Evolutionary conservation across 2,113 vertebrate genomes (phyloP).

Genomic region (Eurystomus gularis): DNA sequence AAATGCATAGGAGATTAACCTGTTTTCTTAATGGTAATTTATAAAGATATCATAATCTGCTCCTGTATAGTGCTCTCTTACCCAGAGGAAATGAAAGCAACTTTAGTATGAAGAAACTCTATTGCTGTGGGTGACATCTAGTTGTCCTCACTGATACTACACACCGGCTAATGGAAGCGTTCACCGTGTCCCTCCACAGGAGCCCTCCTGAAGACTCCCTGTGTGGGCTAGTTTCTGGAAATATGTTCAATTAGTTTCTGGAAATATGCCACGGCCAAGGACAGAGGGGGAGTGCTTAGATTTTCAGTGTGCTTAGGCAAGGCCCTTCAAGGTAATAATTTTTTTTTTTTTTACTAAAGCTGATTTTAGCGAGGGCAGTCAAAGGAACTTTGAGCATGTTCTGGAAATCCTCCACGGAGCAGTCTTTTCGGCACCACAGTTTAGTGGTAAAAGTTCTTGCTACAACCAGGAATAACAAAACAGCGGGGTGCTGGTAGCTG

Average conservation of each 20-base stretch:
- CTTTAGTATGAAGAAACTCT: not conserved
- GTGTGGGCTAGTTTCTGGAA: not conserved
- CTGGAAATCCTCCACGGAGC: not conserved
- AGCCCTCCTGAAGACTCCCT: not conserved
- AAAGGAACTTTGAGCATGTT: not conserved
- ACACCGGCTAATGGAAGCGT: not conserved
- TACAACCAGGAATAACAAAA: not conserved
- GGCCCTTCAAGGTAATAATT: not conserved
- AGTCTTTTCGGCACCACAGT: not conserved
- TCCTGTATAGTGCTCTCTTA: not conserved
- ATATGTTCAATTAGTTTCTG: not conserved
- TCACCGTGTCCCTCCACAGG: not conserved
- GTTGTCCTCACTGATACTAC: not conserved
- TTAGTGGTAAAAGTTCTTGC: not conserved
- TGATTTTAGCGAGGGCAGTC: not conserved
- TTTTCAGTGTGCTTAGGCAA: not conserved
- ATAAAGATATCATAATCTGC: not conserved
- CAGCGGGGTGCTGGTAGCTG: not conserved
- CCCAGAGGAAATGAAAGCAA: conserved; percentile 4
- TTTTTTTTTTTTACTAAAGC: not conserved
- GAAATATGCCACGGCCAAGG: not conserved
- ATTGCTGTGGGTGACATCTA: not conserved
- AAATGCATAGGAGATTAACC: not conserved
- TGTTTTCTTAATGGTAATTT: conserved; percentile 29
- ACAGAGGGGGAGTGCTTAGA: not conserved